Conservation (phyloP, 2,888 invertebrate species). For the Melanchra persicariae region DNA sequence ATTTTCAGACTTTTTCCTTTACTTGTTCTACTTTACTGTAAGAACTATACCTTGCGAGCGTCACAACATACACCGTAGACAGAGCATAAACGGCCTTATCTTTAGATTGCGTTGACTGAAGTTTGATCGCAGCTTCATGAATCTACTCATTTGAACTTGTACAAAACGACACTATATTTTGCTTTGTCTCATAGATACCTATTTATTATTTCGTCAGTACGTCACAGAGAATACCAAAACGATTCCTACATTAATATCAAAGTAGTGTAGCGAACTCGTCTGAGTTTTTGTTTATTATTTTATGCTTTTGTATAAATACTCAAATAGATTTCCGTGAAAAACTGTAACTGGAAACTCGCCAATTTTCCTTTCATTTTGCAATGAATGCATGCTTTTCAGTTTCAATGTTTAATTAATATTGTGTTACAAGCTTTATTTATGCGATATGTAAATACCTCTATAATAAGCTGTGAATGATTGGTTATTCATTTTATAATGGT, state of each 20-base stretch:
- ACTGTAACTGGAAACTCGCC: slow-evolving; percentile 39
- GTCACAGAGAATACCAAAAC: slow-evolving; percentile 30
- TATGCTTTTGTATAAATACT: slow-evolving; percentile 33
- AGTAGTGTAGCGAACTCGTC: slow-evolving; percentile 4
- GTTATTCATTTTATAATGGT: not conserved
- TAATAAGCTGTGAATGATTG: not conserved
- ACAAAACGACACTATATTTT: not conserved
- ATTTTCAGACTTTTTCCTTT: no score
- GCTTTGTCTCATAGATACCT: slow-evolving; percentile 9
- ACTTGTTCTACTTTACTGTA: no score
- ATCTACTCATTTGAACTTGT: not conserved
- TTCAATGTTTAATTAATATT: slow-evolving; percentile 15
- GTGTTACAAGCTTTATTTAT: not conserved
- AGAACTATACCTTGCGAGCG: no score
- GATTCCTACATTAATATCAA: slow-evolving; percentile 20
- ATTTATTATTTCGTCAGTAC: slow-evolving; percentile 7
- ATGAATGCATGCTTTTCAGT: slow-evolving; percentile 2
- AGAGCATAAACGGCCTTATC: no score
- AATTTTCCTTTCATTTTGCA: slow-evolving; percentile 25
- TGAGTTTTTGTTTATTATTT: slow-evolving; percentile 23
- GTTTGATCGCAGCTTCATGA: not conserved
- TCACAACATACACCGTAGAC: no score
- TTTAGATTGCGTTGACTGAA: no score
- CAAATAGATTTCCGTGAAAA: slow-evolving; percentile 40
- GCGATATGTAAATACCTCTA: not conserved